phyloP scores from a whole-genome alignment of 2,888 invertebrate genomes.

The Platerodrilus igneus region DNA sequence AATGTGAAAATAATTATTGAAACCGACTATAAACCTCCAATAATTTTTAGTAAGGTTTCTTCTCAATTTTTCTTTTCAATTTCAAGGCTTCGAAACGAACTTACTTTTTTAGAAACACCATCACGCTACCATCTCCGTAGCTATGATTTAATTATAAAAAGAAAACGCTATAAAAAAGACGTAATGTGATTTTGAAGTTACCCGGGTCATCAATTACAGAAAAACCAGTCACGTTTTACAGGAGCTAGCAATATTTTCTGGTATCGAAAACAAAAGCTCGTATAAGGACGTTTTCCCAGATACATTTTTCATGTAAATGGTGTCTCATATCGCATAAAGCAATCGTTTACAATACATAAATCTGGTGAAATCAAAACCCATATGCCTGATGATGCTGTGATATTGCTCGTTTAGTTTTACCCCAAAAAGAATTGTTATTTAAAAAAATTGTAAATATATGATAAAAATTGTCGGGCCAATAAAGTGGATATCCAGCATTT shows the following conservation, averaged over 20 bases:
- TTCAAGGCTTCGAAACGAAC: too few species aligned
- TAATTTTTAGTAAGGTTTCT: too few species aligned
- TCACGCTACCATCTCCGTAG: too few species aligned
- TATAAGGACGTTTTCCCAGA: constrained; percentile 48
- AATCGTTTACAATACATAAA: constrained; percentile 53
- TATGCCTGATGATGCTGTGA: constrained; percentile 35
- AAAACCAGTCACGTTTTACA: constrained; percentile 46
- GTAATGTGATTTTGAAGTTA: constrained; percentile 22
- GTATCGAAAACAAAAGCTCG: constrained; percentile 51
- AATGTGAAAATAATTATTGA: too few species aligned
- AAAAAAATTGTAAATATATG: background rate
- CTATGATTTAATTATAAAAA: too few species aligned
- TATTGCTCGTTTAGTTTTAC: constrained; percentile 45
- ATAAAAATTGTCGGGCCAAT: constrained; percentile 12
- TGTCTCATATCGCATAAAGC: constrained; percentile 52
- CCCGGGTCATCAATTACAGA: constrained; percentile 46
- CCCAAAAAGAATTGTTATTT: constrained; percentile 18
- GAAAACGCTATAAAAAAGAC: constrained; percentile 20
- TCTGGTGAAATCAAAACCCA: constrained; percentile 50
- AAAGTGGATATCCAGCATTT: constrained; percentile 16
- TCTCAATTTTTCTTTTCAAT: too few species aligned
- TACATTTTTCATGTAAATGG: constrained; percentile 53
- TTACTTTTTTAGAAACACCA: too few species aligned
- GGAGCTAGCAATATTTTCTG: constrained; percentile 48
- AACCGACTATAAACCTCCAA: too few species aligned